phyloP scores from a whole-genome alignment of 2,113 vertebrate species.

The Tor tambroides region DNA sequence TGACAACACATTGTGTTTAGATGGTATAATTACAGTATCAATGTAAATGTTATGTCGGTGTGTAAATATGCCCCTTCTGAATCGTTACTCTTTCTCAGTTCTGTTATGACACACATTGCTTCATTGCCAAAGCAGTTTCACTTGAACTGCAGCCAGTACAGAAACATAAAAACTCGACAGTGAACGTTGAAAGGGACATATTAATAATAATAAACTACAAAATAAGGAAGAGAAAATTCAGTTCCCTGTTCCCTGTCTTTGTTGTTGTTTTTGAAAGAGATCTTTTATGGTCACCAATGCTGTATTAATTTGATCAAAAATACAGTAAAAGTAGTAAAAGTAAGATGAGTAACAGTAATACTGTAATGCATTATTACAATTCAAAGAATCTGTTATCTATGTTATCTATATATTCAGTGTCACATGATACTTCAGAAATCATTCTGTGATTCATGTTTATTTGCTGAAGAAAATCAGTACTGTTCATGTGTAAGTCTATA shows the following conservation, averaged over 20 bases:
- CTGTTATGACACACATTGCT: neutral
- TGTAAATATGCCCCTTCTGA: neutral
- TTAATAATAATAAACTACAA: neutral
- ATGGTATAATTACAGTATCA: neutral
- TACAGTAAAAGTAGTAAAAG: neutral
- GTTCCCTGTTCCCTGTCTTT: neutral
- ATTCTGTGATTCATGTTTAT: too few species aligned
- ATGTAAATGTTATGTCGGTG: neutral
- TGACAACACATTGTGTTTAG: neutral
- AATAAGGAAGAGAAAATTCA: neutral
- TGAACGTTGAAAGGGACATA: neutral
- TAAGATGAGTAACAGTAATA: neutral
- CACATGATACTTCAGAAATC: neutral
- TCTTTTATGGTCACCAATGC: neutral
- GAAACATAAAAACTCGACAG: neutral
- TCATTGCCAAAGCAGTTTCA: conserved; percentile 16
- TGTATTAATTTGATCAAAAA: neutral
- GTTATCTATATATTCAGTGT: too few species aligned
- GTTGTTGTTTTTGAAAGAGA: neutral
- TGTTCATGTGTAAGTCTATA: too few species aligned
- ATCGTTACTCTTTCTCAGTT: neutral
- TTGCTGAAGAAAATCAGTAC: too few species aligned
- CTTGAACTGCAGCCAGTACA: neutral
- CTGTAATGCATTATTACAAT: neutral
- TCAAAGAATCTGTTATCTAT: too few species aligned